A percentile compares a stretch with the other conserved stretches of the same genome.
Conservation (phyloP, 2,797 vertebrate species). For the Geotrypetes seraphini region DNA sequence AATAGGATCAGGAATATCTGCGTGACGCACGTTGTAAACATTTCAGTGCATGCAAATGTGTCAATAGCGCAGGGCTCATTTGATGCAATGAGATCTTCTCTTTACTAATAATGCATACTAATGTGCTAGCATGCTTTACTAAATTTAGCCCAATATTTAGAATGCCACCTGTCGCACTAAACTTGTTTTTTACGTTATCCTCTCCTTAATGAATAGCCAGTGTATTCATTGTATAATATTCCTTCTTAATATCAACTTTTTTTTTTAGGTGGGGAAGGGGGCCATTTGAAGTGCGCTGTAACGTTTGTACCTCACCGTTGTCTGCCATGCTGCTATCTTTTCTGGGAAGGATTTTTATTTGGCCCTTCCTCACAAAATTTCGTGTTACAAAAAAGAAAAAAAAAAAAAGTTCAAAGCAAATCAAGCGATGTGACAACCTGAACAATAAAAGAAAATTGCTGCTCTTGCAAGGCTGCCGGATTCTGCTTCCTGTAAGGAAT, state of each 20-base stretch:
- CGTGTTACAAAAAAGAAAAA: no score
- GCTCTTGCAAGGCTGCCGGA: conserved; percentile 53
- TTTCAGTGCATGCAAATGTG: conserved; percentile 4
- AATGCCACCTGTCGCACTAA: conserved; percentile 13
- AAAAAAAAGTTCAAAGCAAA: conserved; percentile 75
- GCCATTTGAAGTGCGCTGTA: neutral
- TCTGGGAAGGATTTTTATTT: neutral
- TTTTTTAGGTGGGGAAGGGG: no score
- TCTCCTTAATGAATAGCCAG: neutral
- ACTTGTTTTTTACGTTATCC: conserved; percentile 3
- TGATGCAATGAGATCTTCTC: conserved; percentile 8
- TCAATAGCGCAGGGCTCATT: no score
- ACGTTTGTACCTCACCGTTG: no score
- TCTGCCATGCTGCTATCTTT: no score
- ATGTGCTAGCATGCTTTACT: no score
- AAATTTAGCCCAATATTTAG: conserved; percentile 20
- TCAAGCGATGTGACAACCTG: conserved; percentile 37
- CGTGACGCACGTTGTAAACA: no score
- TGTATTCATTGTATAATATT: neutral
- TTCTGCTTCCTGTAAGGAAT: conserved; percentile 23
- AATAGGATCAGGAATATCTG: no score
- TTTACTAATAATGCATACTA: conserved; percentile 12
- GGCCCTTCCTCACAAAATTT: neutral
- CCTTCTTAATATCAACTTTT: neutral
- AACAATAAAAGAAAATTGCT: conserved; percentile 49